Evolutionary conservation across 2,888 invertebrate species (phyloP).

Genomic region (Xestobium rufovillosum): DNA sequence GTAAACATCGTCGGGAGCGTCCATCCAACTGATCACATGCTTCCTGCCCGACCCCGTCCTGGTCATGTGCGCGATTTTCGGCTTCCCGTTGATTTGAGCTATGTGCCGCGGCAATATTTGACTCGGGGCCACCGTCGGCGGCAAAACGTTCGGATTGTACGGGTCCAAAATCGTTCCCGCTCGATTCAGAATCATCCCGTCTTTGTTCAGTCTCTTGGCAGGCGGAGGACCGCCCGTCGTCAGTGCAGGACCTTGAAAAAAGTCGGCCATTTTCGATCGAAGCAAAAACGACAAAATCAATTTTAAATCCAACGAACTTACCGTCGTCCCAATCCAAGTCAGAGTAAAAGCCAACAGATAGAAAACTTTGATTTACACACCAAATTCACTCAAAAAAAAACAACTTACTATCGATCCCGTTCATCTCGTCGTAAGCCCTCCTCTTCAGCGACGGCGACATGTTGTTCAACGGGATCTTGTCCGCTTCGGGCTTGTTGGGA

Average conservation of each 20-base stretch:
- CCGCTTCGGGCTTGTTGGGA: constrained; percentile 67
- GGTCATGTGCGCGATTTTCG: constrained; percentile 71
- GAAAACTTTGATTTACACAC: constrained; percentile 33
- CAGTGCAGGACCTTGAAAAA: constrained; percentile 34
- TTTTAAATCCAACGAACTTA: constrained; percentile 37
- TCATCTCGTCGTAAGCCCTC: constrained; percentile 81
- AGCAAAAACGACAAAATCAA: not conserved
- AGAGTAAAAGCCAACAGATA: constrained; percentile 52
- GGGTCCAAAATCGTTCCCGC: constrained; percentile 53
- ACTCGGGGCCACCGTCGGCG: constrained; percentile 55
- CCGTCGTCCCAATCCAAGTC: constrained; percentile 59
- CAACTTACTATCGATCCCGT: constrained; percentile 78
- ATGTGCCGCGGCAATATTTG: constrained; percentile 64
- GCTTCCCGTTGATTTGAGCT: constrained; percentile 73
- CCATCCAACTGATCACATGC: constrained; percentile 96
- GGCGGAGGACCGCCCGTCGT: constrained; percentile 59
- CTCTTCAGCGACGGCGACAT: constrained; percentile 65
- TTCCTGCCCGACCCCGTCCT: constrained; percentile 70
- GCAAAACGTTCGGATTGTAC: constrained; percentile 64
- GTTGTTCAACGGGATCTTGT: constrained; percentile 54
- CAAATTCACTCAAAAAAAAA: no score
- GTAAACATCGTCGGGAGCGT: constrained; percentile 95
- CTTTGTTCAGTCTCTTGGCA: constrained; percentile 74
- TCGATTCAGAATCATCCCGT: constrained; percentile 65
- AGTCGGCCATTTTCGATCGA: no score